Evolutionary conservation across 2,888 invertebrate species (phyloP).

Genomic region (Patella caerulea): DNA sequence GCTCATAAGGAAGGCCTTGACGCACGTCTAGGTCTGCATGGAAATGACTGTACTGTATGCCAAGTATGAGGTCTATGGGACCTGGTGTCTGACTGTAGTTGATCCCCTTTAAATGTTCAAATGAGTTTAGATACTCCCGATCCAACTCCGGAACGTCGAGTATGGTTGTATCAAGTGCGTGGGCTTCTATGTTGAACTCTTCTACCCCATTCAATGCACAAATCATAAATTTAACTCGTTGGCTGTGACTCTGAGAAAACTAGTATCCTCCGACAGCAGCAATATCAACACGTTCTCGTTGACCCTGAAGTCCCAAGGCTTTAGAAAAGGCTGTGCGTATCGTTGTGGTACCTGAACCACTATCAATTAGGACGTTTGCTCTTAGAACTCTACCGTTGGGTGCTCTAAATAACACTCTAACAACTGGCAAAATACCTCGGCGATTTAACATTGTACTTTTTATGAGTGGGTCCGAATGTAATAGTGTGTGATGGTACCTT

Average conservation of each 20-base stretch:
- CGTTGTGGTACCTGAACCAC: background rate
- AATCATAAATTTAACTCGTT: background rate
- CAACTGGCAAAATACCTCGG: background rate
- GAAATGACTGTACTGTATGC: background rate
- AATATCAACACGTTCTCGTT: background rate
- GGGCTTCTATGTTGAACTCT: background rate
- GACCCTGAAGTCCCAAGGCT: background rate
- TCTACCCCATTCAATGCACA: background rate
- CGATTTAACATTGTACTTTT: background rate
- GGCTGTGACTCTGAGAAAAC: background rate
- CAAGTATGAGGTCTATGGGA: background rate
- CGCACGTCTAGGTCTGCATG: background rate
- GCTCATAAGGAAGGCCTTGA: background rate
- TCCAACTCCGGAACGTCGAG: background rate
- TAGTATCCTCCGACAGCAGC: background rate
- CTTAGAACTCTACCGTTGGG: background rate
- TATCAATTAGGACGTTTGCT: background rate
- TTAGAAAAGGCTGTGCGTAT: background rate
- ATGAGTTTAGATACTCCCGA: background rate
- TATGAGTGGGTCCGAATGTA: background rate
- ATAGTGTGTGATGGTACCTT: background rate
- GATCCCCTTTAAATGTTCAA: background rate
- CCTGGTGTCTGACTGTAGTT: background rate
- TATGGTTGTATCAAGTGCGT: background rate
- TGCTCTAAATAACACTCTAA: background rate